Conservation (phyloP, 1,140 invertebrate species). For the Cotesia chilonis region DNA sequence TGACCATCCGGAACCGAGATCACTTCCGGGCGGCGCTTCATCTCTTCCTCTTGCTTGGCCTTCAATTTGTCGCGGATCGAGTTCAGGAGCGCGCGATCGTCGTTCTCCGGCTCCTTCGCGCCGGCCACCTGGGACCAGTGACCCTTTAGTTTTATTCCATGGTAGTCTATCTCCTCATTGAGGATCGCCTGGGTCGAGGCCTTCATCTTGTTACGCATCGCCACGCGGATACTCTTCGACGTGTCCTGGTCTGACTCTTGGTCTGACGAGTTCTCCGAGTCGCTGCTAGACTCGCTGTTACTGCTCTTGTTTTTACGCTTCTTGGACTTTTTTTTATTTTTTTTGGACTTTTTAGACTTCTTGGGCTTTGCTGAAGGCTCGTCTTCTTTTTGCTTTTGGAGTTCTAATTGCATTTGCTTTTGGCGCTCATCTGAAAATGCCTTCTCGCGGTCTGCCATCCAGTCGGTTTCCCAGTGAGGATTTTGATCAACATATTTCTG, state of each 20-base stretch:
- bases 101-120: slow-evolving; percentile 44
- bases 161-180: slow-evolving; percentile 63
- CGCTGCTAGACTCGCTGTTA: slow-evolving; percentile 63
- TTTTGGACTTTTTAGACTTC: slow-evolving; percentile 68
- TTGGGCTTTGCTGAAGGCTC: slow-evolving; percentile 49
- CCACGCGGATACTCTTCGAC: slow-evolving; percentile 72
- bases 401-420: slow-evolving; percentile 59
- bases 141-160: slow-evolving; percentile 50
- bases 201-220: slow-evolving; percentile 73
- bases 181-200: slow-evolving; percentile 60
- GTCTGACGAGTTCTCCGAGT: slow-evolving; percentile 67
- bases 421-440: slow-evolving; percentile 69
- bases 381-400: slow-evolving; percentile 64
- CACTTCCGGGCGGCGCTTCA: slow-evolving; percentile 47
- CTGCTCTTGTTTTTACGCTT: slow-evolving; percentile 66
- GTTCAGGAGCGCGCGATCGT: slow-evolving; percentile 57
- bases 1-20: slow-evolving; percentile 37
- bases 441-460: slow-evolving; percentile 81
- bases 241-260: slow-evolving; percentile 66
- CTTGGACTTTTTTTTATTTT: slow-evolving; percentile 70
- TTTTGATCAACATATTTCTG: slow-evolving; percentile 82
- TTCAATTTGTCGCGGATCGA: slow-evolving; percentile 62
- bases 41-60: slow-evolving; percentile 63
- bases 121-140: slow-evolving; percentile 45
- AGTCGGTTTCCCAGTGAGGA: slow-evolving; percentile 85